Conservation (phyloP, 2,113 vertebrate genomes). For the Gymnocephalus cernua region DNA sequence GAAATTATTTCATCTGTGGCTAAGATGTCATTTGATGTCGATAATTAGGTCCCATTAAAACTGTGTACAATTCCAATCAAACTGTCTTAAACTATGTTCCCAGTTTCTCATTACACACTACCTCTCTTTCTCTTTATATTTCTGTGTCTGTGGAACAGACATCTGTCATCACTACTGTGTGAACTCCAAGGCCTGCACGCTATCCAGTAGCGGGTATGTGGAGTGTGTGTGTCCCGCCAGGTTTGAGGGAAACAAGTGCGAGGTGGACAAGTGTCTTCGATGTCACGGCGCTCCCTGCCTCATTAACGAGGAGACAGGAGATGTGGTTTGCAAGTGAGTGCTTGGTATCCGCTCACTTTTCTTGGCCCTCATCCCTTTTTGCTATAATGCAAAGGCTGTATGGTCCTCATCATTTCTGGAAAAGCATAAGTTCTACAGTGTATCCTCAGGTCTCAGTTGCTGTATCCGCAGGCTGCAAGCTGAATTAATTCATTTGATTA, state of each 20-base stretch:
- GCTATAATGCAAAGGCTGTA: slow-evolving; percentile 4
- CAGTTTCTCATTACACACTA: slow-evolving; percentile 56
- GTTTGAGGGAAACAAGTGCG: slow-evolving; percentile 94
- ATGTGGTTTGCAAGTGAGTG: slow-evolving; percentile 96
- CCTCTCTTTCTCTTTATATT: slow-evolving; percentile 31
- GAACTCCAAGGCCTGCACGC: slow-evolving; percentile 93
- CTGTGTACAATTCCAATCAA: slow-evolving; percentile 74
- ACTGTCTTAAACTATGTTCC: slow-evolving; percentile 63
- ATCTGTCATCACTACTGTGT: slow-evolving; percentile 98
- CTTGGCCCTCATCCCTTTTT: slow-evolving; percentile 4
- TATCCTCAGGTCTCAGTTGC: slow-evolving; percentile 2
- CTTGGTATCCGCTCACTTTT: slow-evolving; percentile 18
- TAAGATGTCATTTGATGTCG: slow-evolving; percentile 80
- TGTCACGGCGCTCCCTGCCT: slow-evolving; percentile 95
- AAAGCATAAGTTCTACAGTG: not conserved
- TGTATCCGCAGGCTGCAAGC: slow-evolving; percentile 11
- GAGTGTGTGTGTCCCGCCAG: slow-evolving; percentile 92
- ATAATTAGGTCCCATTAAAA: slow-evolving; percentile 84
- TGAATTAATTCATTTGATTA: slow-evolving; percentile 45
- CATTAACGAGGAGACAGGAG: slow-evolving; percentile 88
- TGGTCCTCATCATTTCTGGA: slow-evolving; percentile 19
- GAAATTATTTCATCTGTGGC: slow-evolving; percentile 75
- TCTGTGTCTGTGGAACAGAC: slow-evolving; percentile 82
- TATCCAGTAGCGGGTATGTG: slow-evolving; percentile 90
- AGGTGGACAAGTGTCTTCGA: slow-evolving; percentile 93